Percentiles rank a stretch among this genome's conserved stretches.
phyloP scores from a whole-genome alignment of 2,113 vertebrate species.

The Sylvietta virens region DNA sequence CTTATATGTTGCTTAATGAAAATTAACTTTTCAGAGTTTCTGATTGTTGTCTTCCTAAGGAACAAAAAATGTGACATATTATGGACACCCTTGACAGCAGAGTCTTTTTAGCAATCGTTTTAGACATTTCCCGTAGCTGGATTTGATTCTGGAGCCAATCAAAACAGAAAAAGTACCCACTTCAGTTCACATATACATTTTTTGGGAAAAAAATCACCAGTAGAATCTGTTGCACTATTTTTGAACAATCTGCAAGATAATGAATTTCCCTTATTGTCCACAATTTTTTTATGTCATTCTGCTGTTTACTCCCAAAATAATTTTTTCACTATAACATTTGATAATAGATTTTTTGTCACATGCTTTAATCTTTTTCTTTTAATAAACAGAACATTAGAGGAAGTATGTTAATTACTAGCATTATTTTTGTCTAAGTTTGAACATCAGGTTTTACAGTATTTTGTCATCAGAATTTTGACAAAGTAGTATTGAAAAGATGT shows the following conservation, averaged over 20 bases:
- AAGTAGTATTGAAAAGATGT: neutral
- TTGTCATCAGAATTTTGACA: neutral
- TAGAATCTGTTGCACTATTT: neutral
- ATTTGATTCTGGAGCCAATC: neutral
- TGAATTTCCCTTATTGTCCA: rapidly evolving
- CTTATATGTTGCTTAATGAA: no score
- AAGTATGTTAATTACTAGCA: neutral
- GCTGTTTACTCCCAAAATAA: neutral
- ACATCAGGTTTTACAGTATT: neutral
- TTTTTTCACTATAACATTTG: neutral
- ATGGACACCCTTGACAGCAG: neutral
- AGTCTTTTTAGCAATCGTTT: neutral
- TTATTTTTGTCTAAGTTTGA: neutral
- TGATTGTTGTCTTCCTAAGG: neutral
- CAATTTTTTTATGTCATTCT: neutral
- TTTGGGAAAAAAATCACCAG: neutral
- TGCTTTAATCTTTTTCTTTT: neutral
- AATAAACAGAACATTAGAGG: neutral
- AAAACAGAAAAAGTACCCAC: neutral
- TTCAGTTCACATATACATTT: neutral
- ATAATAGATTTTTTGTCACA: neutral
- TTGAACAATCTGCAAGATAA: neutral
- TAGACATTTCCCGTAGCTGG: rapidly evolving
- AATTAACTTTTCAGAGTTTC: neutral
- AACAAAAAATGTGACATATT: neutral